Percentiles rank a stretch among this genome's conserved stretches.
phyloP scores from a whole-genome alignment of 2,888 invertebrate species.

The Euproctis similis region DNA sequence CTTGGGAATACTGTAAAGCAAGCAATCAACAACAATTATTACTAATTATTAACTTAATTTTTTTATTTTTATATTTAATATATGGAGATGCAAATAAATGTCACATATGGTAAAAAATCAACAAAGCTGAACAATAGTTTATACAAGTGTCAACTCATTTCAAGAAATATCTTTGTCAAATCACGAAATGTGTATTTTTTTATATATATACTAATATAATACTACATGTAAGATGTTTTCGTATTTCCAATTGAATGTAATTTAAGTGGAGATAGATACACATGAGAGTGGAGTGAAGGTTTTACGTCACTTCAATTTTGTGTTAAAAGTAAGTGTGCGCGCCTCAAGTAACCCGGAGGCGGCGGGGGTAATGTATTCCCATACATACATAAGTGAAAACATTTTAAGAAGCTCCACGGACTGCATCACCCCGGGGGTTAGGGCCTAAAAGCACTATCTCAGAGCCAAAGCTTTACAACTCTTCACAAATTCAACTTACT shows the following conservation, averaged over 20 bases:
- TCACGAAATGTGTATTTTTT: slow-evolving; percentile 18
- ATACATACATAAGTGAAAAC: slow-evolving; percentile 75
- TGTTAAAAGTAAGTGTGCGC: slow-evolving; percentile 71
- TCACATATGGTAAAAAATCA: too few species aligned
- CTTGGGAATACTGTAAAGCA: too few species aligned
- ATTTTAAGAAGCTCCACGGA: slow-evolving; percentile 75
- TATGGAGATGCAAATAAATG: too few species aligned
- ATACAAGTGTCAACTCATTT: too few species aligned
- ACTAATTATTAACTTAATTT: too few species aligned
- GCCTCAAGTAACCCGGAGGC: slow-evolving; percentile 69
- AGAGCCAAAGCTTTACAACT: slow-evolving; percentile 75
- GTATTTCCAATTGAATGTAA: slow-evolving; percentile 65
- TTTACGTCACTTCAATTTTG: slow-evolving; percentile 74
- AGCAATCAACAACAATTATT: too few species aligned
- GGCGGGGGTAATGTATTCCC: slow-evolving; percentile 72
- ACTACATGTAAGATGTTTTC: slow-evolving; percentile 39
- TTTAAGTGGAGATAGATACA: slow-evolving; percentile 67
- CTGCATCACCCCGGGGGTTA: slow-evolving; percentile 75
- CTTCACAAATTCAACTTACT: slow-evolving; percentile 76
- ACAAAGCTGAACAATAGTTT: too few species aligned
- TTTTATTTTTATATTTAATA: too few species aligned
- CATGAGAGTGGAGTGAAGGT: slow-evolving; percentile 64
- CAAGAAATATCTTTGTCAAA: slow-evolving; percentile 12
- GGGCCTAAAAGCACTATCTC: slow-evolving; percentile 77
- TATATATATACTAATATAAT: too few species aligned